Conservation (phyloP, 2,113 vertebrate genomes). For the Anhinga anhinga region DNA sequence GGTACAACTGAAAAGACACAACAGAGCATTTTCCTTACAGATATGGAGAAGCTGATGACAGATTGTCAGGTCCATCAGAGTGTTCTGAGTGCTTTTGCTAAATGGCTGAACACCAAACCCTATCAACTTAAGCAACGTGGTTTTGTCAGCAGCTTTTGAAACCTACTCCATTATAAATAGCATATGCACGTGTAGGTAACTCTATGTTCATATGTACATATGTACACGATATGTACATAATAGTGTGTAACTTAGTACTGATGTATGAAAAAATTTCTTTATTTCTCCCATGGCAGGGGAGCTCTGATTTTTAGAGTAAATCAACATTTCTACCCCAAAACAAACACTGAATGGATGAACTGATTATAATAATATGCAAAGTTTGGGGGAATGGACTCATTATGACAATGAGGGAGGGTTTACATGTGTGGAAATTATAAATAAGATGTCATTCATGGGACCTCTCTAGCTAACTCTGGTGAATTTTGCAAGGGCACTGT, state of each 20-base stretch:
- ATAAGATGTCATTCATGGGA: background rate
- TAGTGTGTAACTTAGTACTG: background rate
- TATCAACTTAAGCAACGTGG: background rate
- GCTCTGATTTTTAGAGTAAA: background rate
- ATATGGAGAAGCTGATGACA: background rate
- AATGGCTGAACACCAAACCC: background rate
- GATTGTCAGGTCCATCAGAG: background rate
- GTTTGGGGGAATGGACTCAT: background rate
- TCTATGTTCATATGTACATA: rapidly evolving
- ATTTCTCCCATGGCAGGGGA: background rate
- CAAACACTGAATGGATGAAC: background rate
- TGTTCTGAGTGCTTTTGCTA: background rate
- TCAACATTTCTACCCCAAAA: background rate
- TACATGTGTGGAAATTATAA: background rate
- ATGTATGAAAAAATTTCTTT: background rate
- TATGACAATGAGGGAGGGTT: background rate
- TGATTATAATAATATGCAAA: background rate
- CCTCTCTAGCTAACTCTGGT: background rate
- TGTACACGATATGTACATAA: rapidly evolving
- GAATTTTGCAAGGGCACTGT: background rate
- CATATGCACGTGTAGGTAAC: background rate
- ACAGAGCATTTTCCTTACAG: background rate
- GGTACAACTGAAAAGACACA: background rate
- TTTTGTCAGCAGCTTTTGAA: conserved; percentile 2
- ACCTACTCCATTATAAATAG: background rate